A percentile compares a stretch with the other conserved stretches of the same genome.
phyloP scores from a whole-genome alignment of 1,140 invertebrate species.

The Pseudomyrmex pallidus region DNA sequence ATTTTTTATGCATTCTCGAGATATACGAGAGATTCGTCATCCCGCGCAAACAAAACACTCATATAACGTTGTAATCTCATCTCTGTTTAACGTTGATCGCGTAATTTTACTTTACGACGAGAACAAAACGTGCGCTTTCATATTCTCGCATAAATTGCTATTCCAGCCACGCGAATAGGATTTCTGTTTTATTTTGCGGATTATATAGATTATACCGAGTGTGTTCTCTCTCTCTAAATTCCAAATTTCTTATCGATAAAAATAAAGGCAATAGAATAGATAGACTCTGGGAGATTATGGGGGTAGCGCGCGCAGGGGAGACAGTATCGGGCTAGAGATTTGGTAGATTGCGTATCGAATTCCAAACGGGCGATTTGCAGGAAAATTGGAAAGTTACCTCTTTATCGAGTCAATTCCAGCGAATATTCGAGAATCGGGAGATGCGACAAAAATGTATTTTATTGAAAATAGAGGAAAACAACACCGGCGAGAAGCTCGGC shows the following conservation, averaged over 20 bases:
- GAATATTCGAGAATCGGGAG: background rate
- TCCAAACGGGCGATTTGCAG: constrained; percentile 55
- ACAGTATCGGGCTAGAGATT: constrained; percentile 30
- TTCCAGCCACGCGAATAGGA: background rate
- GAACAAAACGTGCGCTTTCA: background rate
- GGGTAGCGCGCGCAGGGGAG: background rate
- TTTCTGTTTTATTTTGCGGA: background rate
- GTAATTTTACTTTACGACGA: background rate
- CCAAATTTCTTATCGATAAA: background rate
- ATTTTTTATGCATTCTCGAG: background rate
- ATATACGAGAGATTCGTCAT: background rate
- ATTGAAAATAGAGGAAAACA: constrained; percentile 63
- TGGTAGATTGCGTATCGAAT: constrained; percentile 56
- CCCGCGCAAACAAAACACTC: background rate
- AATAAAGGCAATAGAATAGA: background rate
- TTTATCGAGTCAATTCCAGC: constrained; percentile 49
- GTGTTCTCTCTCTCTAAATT: background rate
- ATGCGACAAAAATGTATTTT: constrained; percentile 62
- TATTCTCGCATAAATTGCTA: background rate
- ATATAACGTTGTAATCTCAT: too few species aligned
- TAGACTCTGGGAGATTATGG: background rate
- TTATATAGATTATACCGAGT: constrained; percentile 20
- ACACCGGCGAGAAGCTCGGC: background rate
- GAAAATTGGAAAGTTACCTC: constrained; percentile 68
- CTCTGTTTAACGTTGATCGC: background rate